Evolutionary conservation across 2,113 vertebrate species (phyloP).

Genomic region (Scopus umbretta): DNA sequence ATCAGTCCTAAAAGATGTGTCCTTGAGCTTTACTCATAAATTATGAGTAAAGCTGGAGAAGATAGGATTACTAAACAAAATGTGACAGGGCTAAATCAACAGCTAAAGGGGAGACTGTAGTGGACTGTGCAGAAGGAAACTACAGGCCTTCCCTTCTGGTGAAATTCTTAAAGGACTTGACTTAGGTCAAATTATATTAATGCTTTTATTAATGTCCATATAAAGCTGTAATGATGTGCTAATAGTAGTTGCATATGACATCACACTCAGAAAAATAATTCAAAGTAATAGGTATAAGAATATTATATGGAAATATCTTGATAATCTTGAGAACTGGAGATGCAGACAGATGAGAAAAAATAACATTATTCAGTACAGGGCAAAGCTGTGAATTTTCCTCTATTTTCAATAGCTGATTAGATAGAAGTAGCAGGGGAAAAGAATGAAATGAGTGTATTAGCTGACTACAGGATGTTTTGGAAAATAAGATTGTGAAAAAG

Average conservation of each 20-base stretch:
- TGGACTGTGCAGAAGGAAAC: background rate
- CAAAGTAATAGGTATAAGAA: background rate
- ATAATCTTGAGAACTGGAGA: background rate
- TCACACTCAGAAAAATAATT: background rate
- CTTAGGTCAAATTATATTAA: background rate
- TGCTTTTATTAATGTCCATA: background rate
- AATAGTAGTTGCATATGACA: background rate
- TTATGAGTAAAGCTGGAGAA: background rate
- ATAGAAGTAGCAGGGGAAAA: background rate
- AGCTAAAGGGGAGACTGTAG: background rate
- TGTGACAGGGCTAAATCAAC: background rate
- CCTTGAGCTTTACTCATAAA: background rate
- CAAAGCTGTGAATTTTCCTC: background rate
- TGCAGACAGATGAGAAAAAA: background rate
- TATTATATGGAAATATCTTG: background rate
- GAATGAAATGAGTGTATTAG: background rate
- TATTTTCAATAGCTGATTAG: background rate
- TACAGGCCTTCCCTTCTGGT: background rate
- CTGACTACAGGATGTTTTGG: background rate
- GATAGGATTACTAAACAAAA: background rate
- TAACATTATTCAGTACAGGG: background rate
- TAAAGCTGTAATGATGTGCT: background rate
- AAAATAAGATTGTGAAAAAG: background rate
- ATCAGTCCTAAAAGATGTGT: background rate
- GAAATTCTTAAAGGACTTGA: background rate